A percentile compares a stretch with the other conserved stretches of the same genome.
Evolutionary conservation across 2,888 invertebrate genomes (phyloP).

Genomic region (Pandemis corylana): DNA sequence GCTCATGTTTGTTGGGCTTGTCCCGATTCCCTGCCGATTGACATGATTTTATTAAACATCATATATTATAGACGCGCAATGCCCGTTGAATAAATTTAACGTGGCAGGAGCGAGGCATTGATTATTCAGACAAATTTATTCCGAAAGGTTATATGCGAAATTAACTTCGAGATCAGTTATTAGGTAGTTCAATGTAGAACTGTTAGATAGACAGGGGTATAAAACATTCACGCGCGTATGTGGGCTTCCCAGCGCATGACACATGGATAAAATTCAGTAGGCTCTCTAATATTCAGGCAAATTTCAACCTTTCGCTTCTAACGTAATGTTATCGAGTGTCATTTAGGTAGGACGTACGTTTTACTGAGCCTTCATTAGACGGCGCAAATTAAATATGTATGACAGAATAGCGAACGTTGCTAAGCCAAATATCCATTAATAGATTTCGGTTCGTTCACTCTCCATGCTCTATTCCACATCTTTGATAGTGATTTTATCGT

Average conservation of each 20-base stretch:
- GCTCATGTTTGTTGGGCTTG: slow-evolving; percentile 82
- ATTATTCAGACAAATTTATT: slow-evolving; percentile 71
- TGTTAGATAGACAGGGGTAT: slow-evolving; percentile 68
- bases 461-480: slow-evolving; percentile 16
- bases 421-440: neutral
- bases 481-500: slow-evolving; percentile 28
- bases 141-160: slow-evolving; percentile 69
- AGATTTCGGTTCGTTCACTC: neutral
- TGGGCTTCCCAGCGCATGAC: slow-evolving; percentile 66
- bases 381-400: slow-evolving; percentile 28
- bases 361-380: slow-evolving; percentile 24
- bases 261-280: slow-evolving; percentile 68
- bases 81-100: slow-evolving; percentile 64
- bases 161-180: slow-evolving; percentile 73
- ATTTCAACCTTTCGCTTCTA: slow-evolving; percentile 58
- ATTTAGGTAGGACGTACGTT: slow-evolving; percentile 43
- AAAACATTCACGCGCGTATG: slow-evolving; percentile 68
- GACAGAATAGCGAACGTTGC: slow-evolving; percentile 14
- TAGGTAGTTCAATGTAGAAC: slow-evolving; percentile 63
- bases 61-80: slow-evolving; percentile 64
- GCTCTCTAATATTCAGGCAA: slow-evolving; percentile 62
- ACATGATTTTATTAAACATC: slow-evolving; percentile 82
- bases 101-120: slow-evolving; percentile 59
- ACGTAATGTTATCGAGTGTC: slow-evolving; percentile 33
- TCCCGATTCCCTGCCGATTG: slow-evolving; percentile 80